These are phyloP conservation scores for Aphelinus certus DNA, from an alignment of 1,140 invertebrate species.

Conservation along the genomic window DNA sequence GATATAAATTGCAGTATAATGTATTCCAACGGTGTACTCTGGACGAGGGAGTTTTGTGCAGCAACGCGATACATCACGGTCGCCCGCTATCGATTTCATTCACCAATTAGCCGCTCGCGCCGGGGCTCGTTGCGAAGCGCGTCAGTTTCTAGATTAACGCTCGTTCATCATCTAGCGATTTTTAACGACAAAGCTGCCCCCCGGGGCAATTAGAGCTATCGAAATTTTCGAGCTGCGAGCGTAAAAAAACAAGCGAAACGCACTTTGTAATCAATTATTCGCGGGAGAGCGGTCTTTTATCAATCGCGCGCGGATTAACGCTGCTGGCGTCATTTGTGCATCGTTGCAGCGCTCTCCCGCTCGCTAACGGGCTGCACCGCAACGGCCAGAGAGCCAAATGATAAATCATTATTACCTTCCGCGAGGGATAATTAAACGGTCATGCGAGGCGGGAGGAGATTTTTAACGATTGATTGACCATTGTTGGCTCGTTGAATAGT, in stretches of 20 bases:
- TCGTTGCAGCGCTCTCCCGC: neutral
- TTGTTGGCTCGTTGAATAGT: no score
- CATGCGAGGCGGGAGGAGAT: no score
- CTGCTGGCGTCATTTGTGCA: constrained; percentile 9
- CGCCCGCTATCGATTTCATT: neutral
- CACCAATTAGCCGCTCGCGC: neutral
- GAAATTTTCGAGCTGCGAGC: neutral
- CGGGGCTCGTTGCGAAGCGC: neutral
- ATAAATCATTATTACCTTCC: constrained; percentile 28
- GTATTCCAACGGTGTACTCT: no score
- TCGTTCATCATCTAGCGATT: neutral
- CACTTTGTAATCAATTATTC: constrained; percentile 26
- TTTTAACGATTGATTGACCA: neutral
- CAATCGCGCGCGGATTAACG: constrained; percentile 16
- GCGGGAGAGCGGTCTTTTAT: constrained; percentile 25
- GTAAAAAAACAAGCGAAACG: neutral
- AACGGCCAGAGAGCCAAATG: neutral
- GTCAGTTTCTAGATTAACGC: neutral
- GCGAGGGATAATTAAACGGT: constrained; percentile 25
- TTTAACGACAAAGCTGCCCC: constrained; percentile 1
- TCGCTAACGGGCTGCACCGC: neutral
- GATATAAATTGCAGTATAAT: no score
- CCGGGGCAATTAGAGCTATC: neutral
- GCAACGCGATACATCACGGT: no score
- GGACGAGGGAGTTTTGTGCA: no score